Conservation (phyloP, 2,113 vertebrate genomes). For the Probosciger aterrimus region DNA sequence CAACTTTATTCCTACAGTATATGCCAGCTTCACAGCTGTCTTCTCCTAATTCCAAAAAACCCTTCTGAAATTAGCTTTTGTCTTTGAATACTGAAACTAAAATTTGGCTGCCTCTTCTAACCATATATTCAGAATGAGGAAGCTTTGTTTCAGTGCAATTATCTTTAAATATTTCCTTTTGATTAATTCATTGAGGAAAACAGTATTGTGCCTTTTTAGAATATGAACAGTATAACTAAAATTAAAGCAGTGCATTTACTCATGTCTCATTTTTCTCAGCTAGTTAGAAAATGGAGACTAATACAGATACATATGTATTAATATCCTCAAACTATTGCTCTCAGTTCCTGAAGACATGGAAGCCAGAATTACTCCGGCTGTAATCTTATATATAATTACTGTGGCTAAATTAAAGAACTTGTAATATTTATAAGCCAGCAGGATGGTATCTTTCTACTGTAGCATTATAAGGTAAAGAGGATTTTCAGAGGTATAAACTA, state of each 20-base stretch:
- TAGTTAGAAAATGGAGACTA: not conserved
- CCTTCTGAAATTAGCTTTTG: constrained; percentile 16
- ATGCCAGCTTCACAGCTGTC: constrained; percentile 44
- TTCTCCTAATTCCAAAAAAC: not conserved
- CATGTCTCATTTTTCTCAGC: not conserved
- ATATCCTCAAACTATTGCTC: not conserved
- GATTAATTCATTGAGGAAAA: constrained; percentile 13
- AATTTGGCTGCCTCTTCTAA: constrained; percentile 4
- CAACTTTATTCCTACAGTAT: constrained; percentile 4
- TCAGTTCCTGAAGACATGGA: not conserved
- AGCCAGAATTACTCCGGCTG: not conserved
- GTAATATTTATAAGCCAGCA: not conserved
- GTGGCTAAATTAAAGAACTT: not conserved
- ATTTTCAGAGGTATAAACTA: not conserved
- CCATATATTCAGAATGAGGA: not conserved
- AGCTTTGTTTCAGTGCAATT: not conserved
- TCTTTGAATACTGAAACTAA: not conserved
- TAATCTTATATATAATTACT: not conserved
- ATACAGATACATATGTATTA: not conserved
- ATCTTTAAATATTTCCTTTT: constrained; percentile 7
- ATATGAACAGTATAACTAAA: not conserved
- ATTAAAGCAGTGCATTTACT: not conserved
- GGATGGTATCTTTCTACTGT: not conserved
- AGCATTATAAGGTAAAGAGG: not conserved
- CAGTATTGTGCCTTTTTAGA: not conserved